Evolutionary conservation across 2,888 invertebrate genomes (phyloP), one percentile per base, ranked within the genome.

Genomic region (Lordiphosa andalusiaca): DNA sequence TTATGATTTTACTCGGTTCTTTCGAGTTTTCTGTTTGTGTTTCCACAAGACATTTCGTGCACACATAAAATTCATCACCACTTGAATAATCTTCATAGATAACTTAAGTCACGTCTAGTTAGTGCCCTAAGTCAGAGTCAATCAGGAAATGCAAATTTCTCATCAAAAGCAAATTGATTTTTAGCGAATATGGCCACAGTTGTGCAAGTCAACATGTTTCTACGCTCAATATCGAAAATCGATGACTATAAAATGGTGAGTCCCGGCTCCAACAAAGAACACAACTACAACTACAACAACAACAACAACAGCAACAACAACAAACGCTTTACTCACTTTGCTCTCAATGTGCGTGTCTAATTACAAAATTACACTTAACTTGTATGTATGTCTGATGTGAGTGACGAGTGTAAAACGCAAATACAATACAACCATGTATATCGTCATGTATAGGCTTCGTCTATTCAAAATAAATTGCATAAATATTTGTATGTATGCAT

Each of bases 201-300:
- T 91, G 97, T 98, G 89, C 91, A 91, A 90, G 96, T 98, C 93
- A 98, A 98, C 95, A 93, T 98, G 93, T 96, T 94, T 91, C 95
- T 98, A 85, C 94, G 98, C 90, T 98, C 97, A 92, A 97, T 98
- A 93, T 97, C 97, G 93, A 96, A 97, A 95, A 98, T 98, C 92
- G 96, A 97, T 92, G 98, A 98, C 94, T 97, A 97, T 92, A 96
- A 96, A 93, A 98, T 98, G 98, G 98, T 97, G 95, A 96, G 96
- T 96, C 90, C 75, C 61, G 70, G 69, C 55, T 67, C 63, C 13
- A 48, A 13, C 33, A 19, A 39, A 36, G 40, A 50, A 61, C 38
- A 57, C 33, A 23, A 36, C 35, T 42, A 47, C 16, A 53, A 35
- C 25, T 36, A 50, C 33, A 53, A 42, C 10, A 50, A 25, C 40